These are phyloP conservation scores for Premnoplex brunnescens DNA, from an alignment of 2,797 vertebrate species.

Conservation along the genomic window DNA sequence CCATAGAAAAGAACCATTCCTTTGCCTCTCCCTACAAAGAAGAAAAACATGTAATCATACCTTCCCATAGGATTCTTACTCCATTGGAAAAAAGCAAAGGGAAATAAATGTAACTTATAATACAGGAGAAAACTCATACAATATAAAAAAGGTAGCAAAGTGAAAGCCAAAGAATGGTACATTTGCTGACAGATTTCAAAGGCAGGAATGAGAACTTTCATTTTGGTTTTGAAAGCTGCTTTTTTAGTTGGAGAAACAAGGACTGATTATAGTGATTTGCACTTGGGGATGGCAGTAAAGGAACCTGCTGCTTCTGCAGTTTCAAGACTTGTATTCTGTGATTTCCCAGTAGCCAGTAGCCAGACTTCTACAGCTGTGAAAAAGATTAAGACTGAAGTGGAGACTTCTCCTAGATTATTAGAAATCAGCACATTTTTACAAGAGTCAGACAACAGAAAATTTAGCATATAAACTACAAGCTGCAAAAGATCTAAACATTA, in stretches of 20 bases:
- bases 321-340: background rate
- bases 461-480: background rate
- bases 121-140: background rate
- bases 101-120: background rate
- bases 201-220: background rate
- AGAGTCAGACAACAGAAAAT: background rate
- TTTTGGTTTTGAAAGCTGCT: background rate
- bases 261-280: background rate
- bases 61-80: background rate
- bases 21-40: background rate
- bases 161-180: background rate
- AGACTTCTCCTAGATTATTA: background rate
- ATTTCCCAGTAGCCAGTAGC: background rate
- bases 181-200: background rate
- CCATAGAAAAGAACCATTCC: background rate
- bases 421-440: background rate
- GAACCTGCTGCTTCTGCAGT: background rate
- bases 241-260: slow-evolving; percentile 3
- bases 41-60: background rate
- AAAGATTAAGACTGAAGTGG: background rate
- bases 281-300: background rate
- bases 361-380: background rate
- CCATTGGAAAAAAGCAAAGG: background rate
- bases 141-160: background rate
- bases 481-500: background rate